Evolutionary conservation across 2,888 invertebrate species (phyloP).

Genomic region (Hedya salicella): DNA sequence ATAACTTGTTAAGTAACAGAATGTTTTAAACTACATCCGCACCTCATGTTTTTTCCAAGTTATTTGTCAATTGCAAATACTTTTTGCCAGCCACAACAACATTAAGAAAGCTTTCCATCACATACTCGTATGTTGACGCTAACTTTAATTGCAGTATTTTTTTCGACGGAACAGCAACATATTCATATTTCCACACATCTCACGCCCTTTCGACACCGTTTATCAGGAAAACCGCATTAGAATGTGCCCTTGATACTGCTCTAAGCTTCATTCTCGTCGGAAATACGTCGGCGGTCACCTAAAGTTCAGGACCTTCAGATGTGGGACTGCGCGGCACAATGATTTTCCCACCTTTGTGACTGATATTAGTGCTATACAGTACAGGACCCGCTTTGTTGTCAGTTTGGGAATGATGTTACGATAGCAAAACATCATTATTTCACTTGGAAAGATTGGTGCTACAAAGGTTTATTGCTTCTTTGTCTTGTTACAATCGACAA

Average conservation of each 20-base stretch:
- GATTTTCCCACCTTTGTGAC: constrained; percentile 27
- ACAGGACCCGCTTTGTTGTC: constrained; percentile 20
- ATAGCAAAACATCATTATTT: background rate
- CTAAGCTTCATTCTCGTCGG: constrained; percentile 12
- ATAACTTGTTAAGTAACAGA: no score
- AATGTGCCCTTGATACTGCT: constrained; percentile 37
- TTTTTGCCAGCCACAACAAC: no score
- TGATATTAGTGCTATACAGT: background rate
- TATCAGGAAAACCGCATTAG: constrained; percentile 33
- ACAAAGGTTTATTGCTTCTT: background rate
- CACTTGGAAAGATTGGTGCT: background rate
- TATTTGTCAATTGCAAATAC: no score
- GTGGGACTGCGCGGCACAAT: constrained; percentile 10
- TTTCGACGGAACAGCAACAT: background rate
- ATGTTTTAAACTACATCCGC: no score
- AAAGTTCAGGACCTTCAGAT: constrained; percentile 41
- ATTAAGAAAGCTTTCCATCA: no score
- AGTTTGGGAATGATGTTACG: constrained; percentile 23
- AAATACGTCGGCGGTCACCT: constrained; percentile 34
- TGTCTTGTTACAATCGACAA: constrained; percentile 5
- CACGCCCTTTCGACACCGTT: constrained; percentile 5
- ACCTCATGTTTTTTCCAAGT: no score
- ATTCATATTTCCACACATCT: background rate
- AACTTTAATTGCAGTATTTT: no score
- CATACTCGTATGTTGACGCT: no score